A percentile compares a stretch with the other conserved stretches of the same genome.
These are phyloP conservation scores for Boloria euphrosyne DNA, from an alignment of 2,888 invertebrate genomes.

Conservation along the genomic window DNA sequence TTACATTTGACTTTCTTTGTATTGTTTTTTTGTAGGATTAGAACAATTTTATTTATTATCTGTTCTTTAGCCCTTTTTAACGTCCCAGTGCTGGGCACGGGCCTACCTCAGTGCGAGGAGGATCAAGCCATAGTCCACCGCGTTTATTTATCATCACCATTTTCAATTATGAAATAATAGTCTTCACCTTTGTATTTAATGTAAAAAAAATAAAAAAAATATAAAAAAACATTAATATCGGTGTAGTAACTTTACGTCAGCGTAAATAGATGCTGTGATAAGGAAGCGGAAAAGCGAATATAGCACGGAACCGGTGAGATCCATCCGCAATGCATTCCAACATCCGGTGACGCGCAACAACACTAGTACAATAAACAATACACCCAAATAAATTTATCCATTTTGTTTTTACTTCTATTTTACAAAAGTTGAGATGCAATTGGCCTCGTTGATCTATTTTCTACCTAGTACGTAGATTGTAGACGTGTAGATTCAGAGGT, in stretches of 20 bases:
- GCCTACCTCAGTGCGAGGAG: too few relatives aligned
- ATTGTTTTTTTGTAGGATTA: background rate
- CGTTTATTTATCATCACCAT: too few relatives aligned
- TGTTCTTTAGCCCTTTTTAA: too few relatives aligned
- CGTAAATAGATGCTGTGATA: conserved; percentile 29
- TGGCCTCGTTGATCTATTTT: too few relatives aligned
- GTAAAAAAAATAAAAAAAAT: background rate
- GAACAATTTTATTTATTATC: too few relatives aligned
- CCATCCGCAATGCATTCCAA: conserved; percentile 41
- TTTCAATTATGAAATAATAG: background rate
- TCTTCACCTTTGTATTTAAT: background rate
- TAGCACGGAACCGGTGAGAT: conserved; percentile 71
- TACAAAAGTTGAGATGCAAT: background rate
- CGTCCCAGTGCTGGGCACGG: too few relatives aligned
- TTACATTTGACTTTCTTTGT: background rate
- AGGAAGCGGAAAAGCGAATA: conserved; percentile 50
- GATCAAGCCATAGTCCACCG: too few relatives aligned
- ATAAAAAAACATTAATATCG: background rate
- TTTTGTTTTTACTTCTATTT: background rate
- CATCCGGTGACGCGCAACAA: conserved; percentile 33
- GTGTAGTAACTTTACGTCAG: background rate
- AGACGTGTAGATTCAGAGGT: too few relatives aligned
- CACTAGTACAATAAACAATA: conserved; percentile 12
- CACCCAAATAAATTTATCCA: conserved; percentile 1
- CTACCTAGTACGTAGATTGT: too few relatives aligned